These are phyloP conservation scores for Ptiloglossa arizonensis DNA, from an alignment of 1,140 invertebrate species.

Conservation along the genomic window DNA sequence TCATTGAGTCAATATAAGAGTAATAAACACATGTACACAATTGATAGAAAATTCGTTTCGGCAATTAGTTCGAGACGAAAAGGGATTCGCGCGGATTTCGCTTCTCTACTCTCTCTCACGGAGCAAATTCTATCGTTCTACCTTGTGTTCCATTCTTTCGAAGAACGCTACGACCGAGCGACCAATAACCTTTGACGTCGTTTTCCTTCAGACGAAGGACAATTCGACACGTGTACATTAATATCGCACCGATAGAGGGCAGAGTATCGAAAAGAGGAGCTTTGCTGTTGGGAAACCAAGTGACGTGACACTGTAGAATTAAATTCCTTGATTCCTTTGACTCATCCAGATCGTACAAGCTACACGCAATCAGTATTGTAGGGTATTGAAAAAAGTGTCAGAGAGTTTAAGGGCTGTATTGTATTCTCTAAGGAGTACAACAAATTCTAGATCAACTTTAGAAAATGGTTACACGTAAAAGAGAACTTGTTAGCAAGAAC, in stretches of 20 bases:
- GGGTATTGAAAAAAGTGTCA: too few species aligned
- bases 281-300: neutral
- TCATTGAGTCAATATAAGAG: slow-evolving; percentile 76
- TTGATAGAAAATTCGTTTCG: slow-evolving; percentile 60
- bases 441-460: too few species aligned
- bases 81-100: neutral
- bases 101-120: neutral
- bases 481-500: too few species aligned
- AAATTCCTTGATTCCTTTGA: neutral
- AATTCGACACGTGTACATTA: neutral
- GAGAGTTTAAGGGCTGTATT: too few species aligned
- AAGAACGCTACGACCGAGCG: neutral
- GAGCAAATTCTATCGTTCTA: slow-evolving; percentile 26
- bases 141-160: neutral
- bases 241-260: neutral
- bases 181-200: neutral
- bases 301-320: neutral
- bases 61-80: slow-evolving; percentile 26
- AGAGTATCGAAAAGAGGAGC: neutral
- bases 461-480: too few species aligned
- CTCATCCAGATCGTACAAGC: too few species aligned
- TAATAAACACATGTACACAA: slow-evolving; percentile 73
- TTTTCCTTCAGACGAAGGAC: too few species aligned
- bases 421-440: too few species aligned
- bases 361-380: too few species aligned